Base-by-base conservation (phyloP, 2,113 vertebrate genomes). In the Cygnus atratus region DNA sequence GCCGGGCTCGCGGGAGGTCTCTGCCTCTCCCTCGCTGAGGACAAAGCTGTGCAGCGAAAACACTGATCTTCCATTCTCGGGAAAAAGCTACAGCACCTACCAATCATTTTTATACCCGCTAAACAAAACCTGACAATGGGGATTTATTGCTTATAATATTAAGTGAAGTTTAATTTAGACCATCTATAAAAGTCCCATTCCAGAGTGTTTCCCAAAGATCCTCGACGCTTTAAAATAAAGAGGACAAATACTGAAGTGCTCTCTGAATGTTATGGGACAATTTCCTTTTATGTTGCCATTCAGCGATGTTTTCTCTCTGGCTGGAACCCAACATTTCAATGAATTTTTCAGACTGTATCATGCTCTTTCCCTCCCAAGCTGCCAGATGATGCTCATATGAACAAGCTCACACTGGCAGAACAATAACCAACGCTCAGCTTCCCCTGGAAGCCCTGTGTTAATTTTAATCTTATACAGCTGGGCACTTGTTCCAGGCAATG, bases 141-240 rank as follows among this genome's bases (percentile, higher is more conserved):
- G 87, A 97, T 94, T 96, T 97, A 97, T 93, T 46, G 87, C 93
- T 94, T 94, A 89, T 96, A 94, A 94, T 94, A 93, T 90, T 91
- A 93, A 96, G 93, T 91, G 96, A 96, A 93, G 93, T 93, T 96
- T 95, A 96, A 96, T 96, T 95, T 94, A 91, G 95, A 90, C 91
- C 89, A 94, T 95, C 95, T 91, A 95, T 96, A 95, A 97, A 96
- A 97, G 93, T 74, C 94, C 92, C 92, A 61, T 93, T 96, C 92
- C 85, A 48, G 93, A 88, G 82, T 61, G 74, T 95, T 95, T 97
- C 94, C 96, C 89, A 94, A 96, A 97, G 91, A 95, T 95, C 89
- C 89, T 71, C 79, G 29, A 76, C 8, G 26, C 95, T 95, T 88
- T 84, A 91, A 94, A 96, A 94, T 93, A 95, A 95, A 94, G 93